Conservation (phyloP, 1,140 invertebrate species). For the Neodiprion pinetum region DNA sequence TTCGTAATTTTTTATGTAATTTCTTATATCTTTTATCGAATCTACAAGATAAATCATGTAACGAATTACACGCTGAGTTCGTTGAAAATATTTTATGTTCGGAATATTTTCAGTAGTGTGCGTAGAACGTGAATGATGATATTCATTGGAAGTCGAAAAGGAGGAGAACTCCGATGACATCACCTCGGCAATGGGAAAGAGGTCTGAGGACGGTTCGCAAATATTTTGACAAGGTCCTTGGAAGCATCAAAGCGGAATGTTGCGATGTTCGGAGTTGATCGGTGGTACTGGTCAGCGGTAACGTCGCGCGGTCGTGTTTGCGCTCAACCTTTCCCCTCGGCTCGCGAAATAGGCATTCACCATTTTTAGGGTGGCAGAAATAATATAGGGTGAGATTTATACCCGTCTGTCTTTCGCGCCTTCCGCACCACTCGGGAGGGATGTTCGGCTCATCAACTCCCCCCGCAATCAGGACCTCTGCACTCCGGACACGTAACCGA, state of each 20-base stretch:
- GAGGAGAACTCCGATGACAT: not conserved
- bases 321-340: not conserved
- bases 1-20: too few relatives aligned
- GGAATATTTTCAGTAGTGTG: too few relatives aligned
- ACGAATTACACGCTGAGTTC: too few relatives aligned
- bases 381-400: slow-evolving; percentile 53
- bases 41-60: too few relatives aligned
- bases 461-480: slow-evolving; percentile 22
- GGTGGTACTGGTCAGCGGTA: not conserved
- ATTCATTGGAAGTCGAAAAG: not conserved
- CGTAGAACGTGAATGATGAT: not conserved
- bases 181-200: not conserved
- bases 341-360: slow-evolving; percentile 46
- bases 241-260: not conserved
- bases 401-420: slow-evolving; percentile 43
- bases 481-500: slow-evolving; percentile 32
- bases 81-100: too few relatives aligned
- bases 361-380: slow-evolving; percentile 50
- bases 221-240: not conserved
- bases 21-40: too few relatives aligned
- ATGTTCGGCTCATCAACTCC: slow-evolving; percentile 31
- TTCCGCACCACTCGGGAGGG: slow-evolving; percentile 23
- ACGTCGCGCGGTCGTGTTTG: slow-evolving; percentile 3
- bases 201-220: not conserved
- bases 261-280: not conserved